Base-by-base conservation (phyloP, 2,113 vertebrate species). In the Trichomycterus rosablanca region DNA sequence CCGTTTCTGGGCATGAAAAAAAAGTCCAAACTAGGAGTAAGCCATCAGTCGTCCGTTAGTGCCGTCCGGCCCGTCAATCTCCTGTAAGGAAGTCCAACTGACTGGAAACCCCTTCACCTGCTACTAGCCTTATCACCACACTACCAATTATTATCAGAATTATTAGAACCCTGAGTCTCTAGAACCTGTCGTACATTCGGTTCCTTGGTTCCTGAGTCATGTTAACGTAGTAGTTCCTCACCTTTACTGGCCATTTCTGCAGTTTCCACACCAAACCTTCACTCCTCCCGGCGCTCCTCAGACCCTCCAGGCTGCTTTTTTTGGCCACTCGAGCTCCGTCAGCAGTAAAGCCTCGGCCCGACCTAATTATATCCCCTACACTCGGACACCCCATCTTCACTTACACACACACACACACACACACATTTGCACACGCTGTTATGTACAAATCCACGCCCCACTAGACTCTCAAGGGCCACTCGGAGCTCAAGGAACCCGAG, bases 301-400 rank as follows among this genome's bases (percentile, higher is more conserved):
- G 64, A 23, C 70, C 63, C 68, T 37, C 42, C 52, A 62, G 68
- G 81, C 86, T 87, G 81, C 86, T 87, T 85, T 86, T 88, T 89
- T 86, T 87, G 84, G 84, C 78, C 57, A 34, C 71, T 70, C 48
- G 30, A 62, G 83, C 84, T 62, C 69, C 3, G 83, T 88, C 86
- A 85, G 86, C 86, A 85, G 67, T 77, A 83, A 81, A 76, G 74
- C 74, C 78, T 70, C 71, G 58, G 63, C 60, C 76, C 74, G 76
- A 83, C 81, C 86, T 89, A 89, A 87, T 86, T 86, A 84, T 86
- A 88, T 80, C 84, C 73, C 72, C 76, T 70, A 78, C 15, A 63
- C 40, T 82, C 84, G 80, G 81, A 83, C 82, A 78, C 76, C 78
- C 81, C 78, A 75, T 68, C 73, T 75, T 80, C 67, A 74, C 57